phyloP scores from a whole-genome alignment of 2,113 vertebrate genomes.

The Morphnarchus princeps region DNA sequence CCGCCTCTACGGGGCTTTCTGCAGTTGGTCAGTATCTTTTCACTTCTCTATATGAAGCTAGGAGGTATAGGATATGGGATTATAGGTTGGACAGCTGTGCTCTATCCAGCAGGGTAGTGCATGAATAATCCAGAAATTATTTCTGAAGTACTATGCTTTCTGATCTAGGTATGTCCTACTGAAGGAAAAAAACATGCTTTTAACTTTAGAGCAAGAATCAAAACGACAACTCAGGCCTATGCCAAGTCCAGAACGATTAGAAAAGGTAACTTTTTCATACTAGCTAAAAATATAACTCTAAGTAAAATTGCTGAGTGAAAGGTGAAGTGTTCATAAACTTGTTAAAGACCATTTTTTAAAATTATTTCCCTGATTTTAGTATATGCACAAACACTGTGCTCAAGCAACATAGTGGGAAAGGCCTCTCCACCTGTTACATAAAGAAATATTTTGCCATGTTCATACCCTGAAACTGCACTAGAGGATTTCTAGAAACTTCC shows the following conservation, averaged over 20 bases:
- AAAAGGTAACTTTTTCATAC: slow-evolving; percentile 79
- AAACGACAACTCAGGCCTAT: slow-evolving; percentile 83
- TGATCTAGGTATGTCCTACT: slow-evolving; percentile 89
- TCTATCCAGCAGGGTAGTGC: background rate
- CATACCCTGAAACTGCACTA: background rate
- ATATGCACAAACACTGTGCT: background rate
- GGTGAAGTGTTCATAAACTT: background rate
- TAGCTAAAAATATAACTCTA: background rate
- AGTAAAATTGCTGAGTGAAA: background rate
- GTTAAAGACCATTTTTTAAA: background rate
- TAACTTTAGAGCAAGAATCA: slow-evolving; percentile 90
- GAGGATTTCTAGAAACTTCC: background rate
- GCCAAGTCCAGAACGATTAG: slow-evolving; percentile 91
- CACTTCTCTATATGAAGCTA: background rate
- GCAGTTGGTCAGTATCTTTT: background rate
- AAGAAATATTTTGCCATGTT: background rate
- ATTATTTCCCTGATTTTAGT: background rate
- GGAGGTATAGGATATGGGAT: background rate
- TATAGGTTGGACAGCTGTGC: background rate
- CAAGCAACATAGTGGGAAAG: background rate
- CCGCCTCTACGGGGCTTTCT: background rate
- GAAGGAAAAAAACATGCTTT: slow-evolving; percentile 96
- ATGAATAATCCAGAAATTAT: background rate
- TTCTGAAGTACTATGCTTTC: background rate
- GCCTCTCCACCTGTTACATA: background rate